Evolutionary conservation across 2,888 invertebrate species (phyloP).

Genomic region (Rhingia campestris): DNA sequence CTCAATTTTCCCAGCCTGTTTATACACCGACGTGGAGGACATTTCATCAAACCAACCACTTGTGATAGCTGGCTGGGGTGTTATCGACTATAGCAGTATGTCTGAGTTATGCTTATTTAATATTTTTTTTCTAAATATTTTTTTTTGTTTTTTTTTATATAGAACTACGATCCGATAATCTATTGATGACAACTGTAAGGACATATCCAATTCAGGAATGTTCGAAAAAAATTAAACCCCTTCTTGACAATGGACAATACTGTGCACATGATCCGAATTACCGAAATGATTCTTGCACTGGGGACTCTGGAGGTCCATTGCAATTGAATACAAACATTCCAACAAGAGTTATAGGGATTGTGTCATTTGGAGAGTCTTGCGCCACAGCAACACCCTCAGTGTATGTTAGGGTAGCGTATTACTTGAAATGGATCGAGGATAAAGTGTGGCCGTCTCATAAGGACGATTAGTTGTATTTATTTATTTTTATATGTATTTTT

Average conservation of each 20-base stretch:
- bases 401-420: constrained; percentile 76
- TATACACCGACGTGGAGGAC: constrained; percentile 76
- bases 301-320: constrained; percentile 76
- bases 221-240: too few relatives aligned
- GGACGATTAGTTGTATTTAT: background rate
- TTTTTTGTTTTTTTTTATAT: constrained; percentile 38
- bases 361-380: constrained; percentile 76
- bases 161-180: constrained; percentile 50
- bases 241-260: constrained; percentile 65
- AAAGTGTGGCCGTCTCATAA: constrained; percentile 75
- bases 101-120: background rate
- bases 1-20: constrained; percentile 77
- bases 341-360: constrained; percentile 75
- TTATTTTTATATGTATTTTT: background rate
- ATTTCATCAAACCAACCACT: constrained; percentile 74
- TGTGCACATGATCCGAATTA: constrained; percentile 75
- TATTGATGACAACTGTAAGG: constrained; percentile 75
- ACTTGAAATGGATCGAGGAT: constrained; percentile 77
- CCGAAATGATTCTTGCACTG: constrained; percentile 74
- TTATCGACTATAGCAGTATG: constrained; percentile 77
- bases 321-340: constrained; percentile 46
- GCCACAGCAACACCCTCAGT: constrained; percentile 74
- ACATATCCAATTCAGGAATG: constrained; percentile 64
- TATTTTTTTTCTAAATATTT: background rate
- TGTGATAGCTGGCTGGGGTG: constrained; percentile 80